Evolutionary conservation across 1,140 invertebrate genomes (phyloP), one percentile per base, ranked within the genome.

Genomic region (Zeugodacus cucurbitae): DNA sequence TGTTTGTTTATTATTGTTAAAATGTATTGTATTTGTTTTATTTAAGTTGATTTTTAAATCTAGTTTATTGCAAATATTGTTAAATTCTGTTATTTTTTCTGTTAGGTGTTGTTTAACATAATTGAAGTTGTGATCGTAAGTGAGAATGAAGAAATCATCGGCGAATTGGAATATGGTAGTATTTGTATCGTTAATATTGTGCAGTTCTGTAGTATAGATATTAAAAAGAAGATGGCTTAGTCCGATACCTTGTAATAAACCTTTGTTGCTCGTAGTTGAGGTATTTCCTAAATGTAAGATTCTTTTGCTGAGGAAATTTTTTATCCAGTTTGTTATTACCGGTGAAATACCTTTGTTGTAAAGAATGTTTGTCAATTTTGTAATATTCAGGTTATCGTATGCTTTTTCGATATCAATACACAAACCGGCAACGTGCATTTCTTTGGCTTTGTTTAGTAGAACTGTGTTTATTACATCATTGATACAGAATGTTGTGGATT

Each of bases 401-500:
- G 44, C 67, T 32, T 88, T 88, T 37, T 70, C 62, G 6, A 88
- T 22, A 54, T 88, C 87, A 17, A 88, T 44, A 0, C 7, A 10
- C 41, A 6, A 44, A n/a, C n/a, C n/a, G n/a, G n/a, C 10, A 8
- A 44, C 41, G 7, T 44, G 41, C 7, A 8, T 8, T 44, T 44
- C 3, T 44, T 44, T 6, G 7, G 7, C 10, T 44, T 3, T 44
- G 17, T n/a, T 11, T 78, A 20, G 29, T 17, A 10, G 29, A 6
- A 88, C n/a, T 4, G 64, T 37, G 70, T 88, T 88, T 3, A 88
- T 57, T 1, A 88, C 3, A 44, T 88, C 87, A 57, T 88, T 88
- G 3, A 88, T 88, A 57, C 87, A 82, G 26, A 22, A 3, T 7
- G 87, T 34, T n/a, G 57, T 86, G 14, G 48, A 32, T 1, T 29